phyloP scores from a whole-genome alignment of 2,113 vertebrate genomes.

The Calyptommatus sinebrachiatus region DNA sequence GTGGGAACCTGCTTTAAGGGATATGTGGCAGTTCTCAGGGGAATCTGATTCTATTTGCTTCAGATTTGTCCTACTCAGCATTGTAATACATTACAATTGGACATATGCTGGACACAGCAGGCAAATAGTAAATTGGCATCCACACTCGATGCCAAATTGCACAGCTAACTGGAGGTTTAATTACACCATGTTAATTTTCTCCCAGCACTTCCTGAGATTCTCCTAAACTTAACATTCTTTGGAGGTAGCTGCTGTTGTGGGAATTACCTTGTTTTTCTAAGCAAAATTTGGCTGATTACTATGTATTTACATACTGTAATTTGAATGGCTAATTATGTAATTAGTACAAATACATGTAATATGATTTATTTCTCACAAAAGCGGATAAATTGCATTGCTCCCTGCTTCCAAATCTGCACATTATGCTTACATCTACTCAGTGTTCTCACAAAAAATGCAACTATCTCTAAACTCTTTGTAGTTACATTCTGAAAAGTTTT shows the following conservation, averaged over 20 bases:
- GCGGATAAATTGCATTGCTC: slow-evolving; percentile 65
- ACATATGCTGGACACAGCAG: slow-evolving; percentile 40
- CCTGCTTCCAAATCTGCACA: slow-evolving; percentile 48
- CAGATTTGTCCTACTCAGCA: slow-evolving; percentile 25
- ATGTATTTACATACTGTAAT: slow-evolving; percentile 82
- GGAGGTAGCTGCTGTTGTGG: slow-evolving; percentile 78
- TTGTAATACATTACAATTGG: slow-evolving; percentile 33
- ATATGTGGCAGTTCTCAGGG: neutral
- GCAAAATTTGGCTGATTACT: slow-evolving; percentile 83
- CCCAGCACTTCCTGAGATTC: slow-evolving; percentile 69
- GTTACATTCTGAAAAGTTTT: too few relatives aligned
- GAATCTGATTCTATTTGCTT: neutral
- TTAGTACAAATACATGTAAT: slow-evolving; percentile 83
- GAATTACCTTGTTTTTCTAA: slow-evolving; percentile 84
- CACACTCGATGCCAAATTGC: slow-evolving; percentile 34
- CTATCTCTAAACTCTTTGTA: too few relatives aligned
- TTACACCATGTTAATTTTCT: slow-evolving; percentile 73
- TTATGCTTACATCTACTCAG: neutral
- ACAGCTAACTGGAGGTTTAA: slow-evolving; percentile 56
- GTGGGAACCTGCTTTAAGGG: too few relatives aligned
- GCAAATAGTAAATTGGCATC: slow-evolving; percentile 47
- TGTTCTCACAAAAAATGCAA: neutral
- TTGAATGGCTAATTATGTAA: slow-evolving; percentile 81
- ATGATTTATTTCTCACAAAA: slow-evolving; percentile 74
- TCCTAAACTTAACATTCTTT: slow-evolving; percentile 78